phyloP scores from a whole-genome alignment of 2,888 invertebrate species.

The Synergus laeviventris region DNA sequence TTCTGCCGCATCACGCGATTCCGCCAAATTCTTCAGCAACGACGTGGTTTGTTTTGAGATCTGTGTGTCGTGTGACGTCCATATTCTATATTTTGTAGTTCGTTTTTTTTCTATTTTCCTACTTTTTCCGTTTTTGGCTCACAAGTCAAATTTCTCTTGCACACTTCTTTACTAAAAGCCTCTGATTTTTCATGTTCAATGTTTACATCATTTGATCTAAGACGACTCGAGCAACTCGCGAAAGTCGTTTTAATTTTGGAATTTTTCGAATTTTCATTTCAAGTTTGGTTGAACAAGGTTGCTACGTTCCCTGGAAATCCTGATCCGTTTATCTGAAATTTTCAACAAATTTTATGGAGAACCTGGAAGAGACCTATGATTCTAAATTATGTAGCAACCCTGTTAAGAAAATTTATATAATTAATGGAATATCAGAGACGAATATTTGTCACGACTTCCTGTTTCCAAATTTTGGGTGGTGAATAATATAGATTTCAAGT shows the following conservation, averaged over 20 bases:
- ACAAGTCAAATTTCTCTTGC: conserved; percentile 22
- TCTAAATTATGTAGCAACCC: background rate
- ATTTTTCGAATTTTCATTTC: too few species aligned
- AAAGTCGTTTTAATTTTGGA: too few species aligned
- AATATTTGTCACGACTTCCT: background rate
- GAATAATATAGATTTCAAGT: background rate
- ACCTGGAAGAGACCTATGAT: background rate
- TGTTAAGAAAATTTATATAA: background rate
- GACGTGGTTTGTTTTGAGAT: conserved; percentile 74
- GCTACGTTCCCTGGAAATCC: too few species aligned
- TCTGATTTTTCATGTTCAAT: conserved; percentile 4
- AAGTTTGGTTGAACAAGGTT: too few species aligned
- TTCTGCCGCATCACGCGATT: conserved; percentile 78
- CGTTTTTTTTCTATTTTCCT: conserved; percentile 62
- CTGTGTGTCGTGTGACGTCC: conserved; percentile 74
- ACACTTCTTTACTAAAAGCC: conserved; percentile 1
- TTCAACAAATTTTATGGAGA: background rate
- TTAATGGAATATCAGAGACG: background rate
- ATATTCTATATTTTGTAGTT: conserved; percentile 42
- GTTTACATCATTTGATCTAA: background rate
- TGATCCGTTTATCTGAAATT: background rate
- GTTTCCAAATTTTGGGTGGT: background rate
- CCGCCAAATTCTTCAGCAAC: conserved; percentile 69
- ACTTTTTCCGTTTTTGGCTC: conserved; percentile 60
- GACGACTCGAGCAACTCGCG: background rate